A percentile compares a stretch with the other conserved stretches of the same genome.
phyloP scores from a whole-genome alignment of 2,888 invertebrate species.

The Aphrophora alni region DNA sequence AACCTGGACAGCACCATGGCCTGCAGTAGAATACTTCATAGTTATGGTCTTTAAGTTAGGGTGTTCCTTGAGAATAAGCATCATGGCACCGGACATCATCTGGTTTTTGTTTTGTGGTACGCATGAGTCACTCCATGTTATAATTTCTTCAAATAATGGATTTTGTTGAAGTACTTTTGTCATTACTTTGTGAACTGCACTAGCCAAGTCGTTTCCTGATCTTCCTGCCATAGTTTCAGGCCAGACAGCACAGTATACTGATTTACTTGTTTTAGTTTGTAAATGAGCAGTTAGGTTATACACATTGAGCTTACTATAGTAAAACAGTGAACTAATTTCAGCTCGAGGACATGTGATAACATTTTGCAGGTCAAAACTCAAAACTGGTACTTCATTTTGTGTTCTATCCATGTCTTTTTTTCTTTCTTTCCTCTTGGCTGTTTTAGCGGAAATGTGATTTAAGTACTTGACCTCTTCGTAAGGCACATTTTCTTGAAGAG shows the following conservation, averaged over 20 bases:
- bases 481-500: too few relatives aligned
- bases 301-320: neutral
- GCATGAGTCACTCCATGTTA: conserved; percentile 15
- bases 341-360: neutral
- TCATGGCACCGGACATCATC: conserved; percentile 8
- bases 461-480: too few relatives aligned
- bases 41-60: neutral
- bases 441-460: too few relatives aligned
- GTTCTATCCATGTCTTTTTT: too few relatives aligned
- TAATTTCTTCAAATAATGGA: neutral
- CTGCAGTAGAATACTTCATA: conserved; percentile 14
- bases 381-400: too few relatives aligned
- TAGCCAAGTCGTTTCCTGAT: neutral
- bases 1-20: conserved; percentile 20
- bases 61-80: neutral
- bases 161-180: neutral
- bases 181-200: neutral
- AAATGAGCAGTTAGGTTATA: neutral
- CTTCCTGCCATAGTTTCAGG: neutral
- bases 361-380: neutral
- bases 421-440: too few relatives aligned
- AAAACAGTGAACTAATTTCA: neutral
- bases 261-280: neutral
- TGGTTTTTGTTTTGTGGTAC: conserved; percentile 22
- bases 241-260: neutral